Evolutionary conservation across 2,113 vertebrate genomes (phyloP).

Genomic region (Hymenochirus boettgeri): DNA sequence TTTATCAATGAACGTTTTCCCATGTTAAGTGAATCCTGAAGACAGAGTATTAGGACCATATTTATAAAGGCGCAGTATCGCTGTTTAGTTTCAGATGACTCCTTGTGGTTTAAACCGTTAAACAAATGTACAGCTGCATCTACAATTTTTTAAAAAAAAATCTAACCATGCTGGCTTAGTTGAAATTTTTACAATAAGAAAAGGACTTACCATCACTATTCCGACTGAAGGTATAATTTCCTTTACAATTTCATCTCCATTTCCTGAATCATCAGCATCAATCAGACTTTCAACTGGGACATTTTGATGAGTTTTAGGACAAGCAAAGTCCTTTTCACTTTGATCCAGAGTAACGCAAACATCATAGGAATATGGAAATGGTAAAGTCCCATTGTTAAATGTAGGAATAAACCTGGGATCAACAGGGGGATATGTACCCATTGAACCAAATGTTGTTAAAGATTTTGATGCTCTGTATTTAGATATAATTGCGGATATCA

Average conservation of each 20-base stretch:
- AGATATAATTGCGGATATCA: conserved; percentile 40
- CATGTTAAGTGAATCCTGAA: too few relatives aligned
- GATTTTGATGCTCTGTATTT: conserved; percentile 39
- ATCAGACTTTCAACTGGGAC: conserved; percentile 39
- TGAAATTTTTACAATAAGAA: too few relatives aligned
- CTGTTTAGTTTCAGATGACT: too few relatives aligned
- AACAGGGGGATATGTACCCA: conserved; percentile 34
- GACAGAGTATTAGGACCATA: too few relatives aligned
- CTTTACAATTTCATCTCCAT: not conserved
- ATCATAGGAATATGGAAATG: not conserved
- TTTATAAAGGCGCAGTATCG: too few relatives aligned
- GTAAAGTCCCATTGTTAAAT: conserved; percentile 2
- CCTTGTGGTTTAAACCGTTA: too few relatives aligned
- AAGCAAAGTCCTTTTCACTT: conserved; percentile 44
- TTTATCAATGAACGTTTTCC: too few relatives aligned
- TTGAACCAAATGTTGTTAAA: conserved; percentile 27
- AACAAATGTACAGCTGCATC: too few relatives aligned
- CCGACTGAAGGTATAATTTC: too few relatives aligned
- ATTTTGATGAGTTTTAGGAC: conserved; percentile 40
- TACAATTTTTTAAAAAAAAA: too few relatives aligned
- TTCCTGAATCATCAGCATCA: conserved; percentile 9
- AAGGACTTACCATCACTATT: too few relatives aligned
- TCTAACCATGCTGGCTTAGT: too few relatives aligned
- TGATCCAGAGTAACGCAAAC: conserved; percentile 20
- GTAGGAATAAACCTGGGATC: not conserved